Conservation (phyloP, 2,797 vertebrate genomes). For the Coregonus ussuriensis region DNA sequence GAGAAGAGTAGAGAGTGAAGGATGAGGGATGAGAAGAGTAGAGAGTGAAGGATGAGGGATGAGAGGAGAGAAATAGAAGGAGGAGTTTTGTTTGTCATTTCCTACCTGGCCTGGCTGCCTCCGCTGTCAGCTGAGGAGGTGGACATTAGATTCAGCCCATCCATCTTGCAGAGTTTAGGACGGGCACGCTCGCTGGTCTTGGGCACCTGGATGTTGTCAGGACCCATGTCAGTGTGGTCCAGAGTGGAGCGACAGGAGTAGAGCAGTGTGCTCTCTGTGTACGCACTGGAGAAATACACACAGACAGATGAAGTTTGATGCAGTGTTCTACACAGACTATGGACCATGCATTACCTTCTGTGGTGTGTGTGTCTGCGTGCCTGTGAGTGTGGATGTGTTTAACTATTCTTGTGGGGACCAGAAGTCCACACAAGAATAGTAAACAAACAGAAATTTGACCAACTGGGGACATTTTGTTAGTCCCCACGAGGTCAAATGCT, state of each 20-base stretch:
- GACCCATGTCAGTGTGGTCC: conserved; percentile 81
- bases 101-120: background rate
- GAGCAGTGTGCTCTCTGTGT: conserved; percentile 86
- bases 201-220: conserved; percentile 69
- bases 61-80: background rate
- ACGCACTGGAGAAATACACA: conserved; percentile 82
- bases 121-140: conserved; percentile 84
- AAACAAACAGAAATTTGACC: too few species aligned
- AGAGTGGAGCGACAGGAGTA: conserved; percentile 87
- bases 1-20: too few species aligned
- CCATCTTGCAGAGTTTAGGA: conserved; percentile 86
- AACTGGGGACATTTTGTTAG: too few species aligned
- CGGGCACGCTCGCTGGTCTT: conserved; percentile 84
- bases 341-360: too few species aligned
- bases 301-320: conserved; percentile 46
- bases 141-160: conserved; percentile 81
- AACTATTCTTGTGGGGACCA: too few species aligned
- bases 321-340: too few species aligned
- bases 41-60: too few species aligned
- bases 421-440: too few species aligned
- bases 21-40: too few species aligned
- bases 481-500: too few species aligned
- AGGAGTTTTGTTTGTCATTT: background rate
- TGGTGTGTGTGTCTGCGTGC: too few species aligned
- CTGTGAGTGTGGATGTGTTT: too few species aligned